Evolutionary conservation across 2,888 invertebrate genomes (phyloP), one percentile per base, ranked within the genome.

Genomic region (Stegana nigrithorax): DNA sequence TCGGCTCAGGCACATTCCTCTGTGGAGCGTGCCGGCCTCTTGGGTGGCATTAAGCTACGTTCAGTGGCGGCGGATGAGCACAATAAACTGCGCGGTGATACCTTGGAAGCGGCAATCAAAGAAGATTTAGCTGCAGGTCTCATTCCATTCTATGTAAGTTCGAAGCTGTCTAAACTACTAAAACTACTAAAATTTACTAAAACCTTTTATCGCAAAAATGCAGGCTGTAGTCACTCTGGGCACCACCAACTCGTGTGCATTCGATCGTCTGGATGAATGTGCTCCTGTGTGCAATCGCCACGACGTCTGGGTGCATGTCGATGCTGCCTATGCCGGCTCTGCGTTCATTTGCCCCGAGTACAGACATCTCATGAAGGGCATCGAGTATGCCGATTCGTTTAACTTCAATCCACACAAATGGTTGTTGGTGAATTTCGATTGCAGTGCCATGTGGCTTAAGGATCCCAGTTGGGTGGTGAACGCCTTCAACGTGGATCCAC

Each of bases 401-500:
- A 98, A 98, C 86, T 97, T 98, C 82, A 99, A 99, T 84, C 98
- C 99, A 0, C 98, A 98, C 86, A 99, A 99, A 86, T 99, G 98
- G 98, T 88, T 99, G 90, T 86, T 98, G 71, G 96, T 98, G n/a
- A 98, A 97, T 85, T 99, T 98, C 78, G 99, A 99, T 86, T 99
- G 98, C 83, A 98, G 98, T 10, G 92, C 98, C 0, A 93, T 99
- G 94, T 99, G 98, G 98, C 87, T 95, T 3, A 95, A 94, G 79
- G 91, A 95, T 80, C 94, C 95, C 67, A 90, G 92, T 55, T 93
- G 94, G 88, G 90, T 99, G 60, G 93, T 97, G 0, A 93, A 96
- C 77, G 97, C 98, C 0, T 95, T 99, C 85, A 98, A 97, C 73
- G 98, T 99, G 0, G 98, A 99, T 86, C 98, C 98, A 0, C 87